Evolutionary conservation across 1,140 invertebrate species (phyloP), one percentile per base, ranked within the genome.

Genomic region (Microplitis mediator): DNA sequence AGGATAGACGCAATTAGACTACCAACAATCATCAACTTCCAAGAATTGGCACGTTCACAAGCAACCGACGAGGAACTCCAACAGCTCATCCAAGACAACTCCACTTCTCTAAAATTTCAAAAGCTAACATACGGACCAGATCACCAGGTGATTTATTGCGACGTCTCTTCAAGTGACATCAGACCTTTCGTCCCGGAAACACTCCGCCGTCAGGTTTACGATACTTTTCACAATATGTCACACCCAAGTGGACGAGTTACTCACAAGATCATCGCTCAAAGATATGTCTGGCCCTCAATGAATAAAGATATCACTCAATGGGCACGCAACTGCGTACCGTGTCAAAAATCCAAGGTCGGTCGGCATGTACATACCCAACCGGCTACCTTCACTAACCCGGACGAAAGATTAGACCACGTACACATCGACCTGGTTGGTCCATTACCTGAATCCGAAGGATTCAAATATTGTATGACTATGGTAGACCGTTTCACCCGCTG

Each of bases 361-460:
- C 69, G 77, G 4, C 78, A 82, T 63, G 74, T 65, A 4, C 23
- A 34, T 35, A 34, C 14, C 0, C 4, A 23, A 1, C 70, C 66
- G 3, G 14, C 32, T 6, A 31, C 52, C 2, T 69, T 76, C 56
- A n/a, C 8, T 0, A 64, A 62, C 0, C 74, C 76, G 2, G 51
- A 65, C 2, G 23, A 32, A 1, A 35, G 84, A 0, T 88, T 89
- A 66, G 51, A 77, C 3, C 83, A 88, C 67, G 74, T 90, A 0
- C 85, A 90, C 74, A 73, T 90, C 0, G 89, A 90, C 75, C 78
- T 90, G 1, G 78, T 90, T 13, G 84, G 87, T 0, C 88, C 84
- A 0, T 63, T 90, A 4, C 84, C 86, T 32, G 65, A 67, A 4
- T 77, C 78, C 0, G 32, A 82, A 8, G 84, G 79, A 11, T 80